These are phyloP conservation scores for Brachionus angularis DNA, from an alignment of 1,140 invertebrate species.

Conservation along the genomic window DNA sequence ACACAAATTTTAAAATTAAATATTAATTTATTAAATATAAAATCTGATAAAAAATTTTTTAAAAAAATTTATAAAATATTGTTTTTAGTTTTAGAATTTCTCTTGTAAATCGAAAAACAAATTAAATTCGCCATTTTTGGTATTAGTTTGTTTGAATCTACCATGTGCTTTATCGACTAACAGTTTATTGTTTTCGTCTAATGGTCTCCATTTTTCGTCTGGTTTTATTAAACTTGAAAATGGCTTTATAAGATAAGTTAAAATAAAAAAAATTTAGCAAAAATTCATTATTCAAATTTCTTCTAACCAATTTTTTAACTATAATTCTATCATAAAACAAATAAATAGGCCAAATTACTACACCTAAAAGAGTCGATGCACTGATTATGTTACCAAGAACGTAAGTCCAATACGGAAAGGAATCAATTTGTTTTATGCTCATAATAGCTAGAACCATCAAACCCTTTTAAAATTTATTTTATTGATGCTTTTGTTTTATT, in stretches of 20 bases:
- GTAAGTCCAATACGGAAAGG: background rate
- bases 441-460: background rate
- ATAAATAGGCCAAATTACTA: background rate
- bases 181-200: background rate
- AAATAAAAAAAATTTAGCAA: background rate
- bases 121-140: too few relatives aligned
- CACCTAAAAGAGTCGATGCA: background rate
- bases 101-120: too few relatives aligned
- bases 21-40: too few relatives aligned
- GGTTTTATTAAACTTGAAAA: background rate
- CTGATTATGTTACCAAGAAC: background rate
- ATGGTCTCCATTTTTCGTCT: background rate
- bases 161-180: background rate
- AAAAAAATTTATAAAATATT: too few relatives aligned
- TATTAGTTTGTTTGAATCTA: background rate
- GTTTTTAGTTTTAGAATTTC: too few relatives aligned
- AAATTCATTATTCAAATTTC: background rate
- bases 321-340: background rate
- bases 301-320: background rate
- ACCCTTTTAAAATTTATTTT: background rate
- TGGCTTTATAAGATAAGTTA: background rate
- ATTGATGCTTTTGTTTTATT: background rate
- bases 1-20: too few relatives aligned
- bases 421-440: background rate
- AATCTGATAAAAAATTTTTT: too few relatives aligned